Conservation (phyloP, 2,797 vertebrate species). For the Hapalemur alaotrensis region DNA sequence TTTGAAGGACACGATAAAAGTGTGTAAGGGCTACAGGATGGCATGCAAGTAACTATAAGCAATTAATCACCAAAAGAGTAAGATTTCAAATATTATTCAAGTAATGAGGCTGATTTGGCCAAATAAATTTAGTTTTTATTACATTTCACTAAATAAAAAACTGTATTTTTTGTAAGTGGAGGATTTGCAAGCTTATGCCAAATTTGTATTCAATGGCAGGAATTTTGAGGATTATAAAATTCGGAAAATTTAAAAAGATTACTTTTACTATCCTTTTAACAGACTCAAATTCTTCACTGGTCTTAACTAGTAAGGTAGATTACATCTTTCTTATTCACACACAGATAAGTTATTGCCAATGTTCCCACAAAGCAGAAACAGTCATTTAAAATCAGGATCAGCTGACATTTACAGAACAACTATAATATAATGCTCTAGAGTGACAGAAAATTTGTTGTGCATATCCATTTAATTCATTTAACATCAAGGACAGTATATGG, state of each 20-base stretch:
- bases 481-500: background rate
- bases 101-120: background rate
- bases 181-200: background rate
- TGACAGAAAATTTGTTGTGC: background rate
- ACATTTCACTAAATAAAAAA: background rate
- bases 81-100: background rate
- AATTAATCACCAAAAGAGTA: background rate
- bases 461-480: background rate
- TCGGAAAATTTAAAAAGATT: background rate
- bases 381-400: background rate
- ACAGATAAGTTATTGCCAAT: background rate
- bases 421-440: background rate
- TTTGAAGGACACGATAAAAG: background rate
- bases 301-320: background rate
- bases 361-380: background rate
- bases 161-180: background rate
- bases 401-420: background rate
- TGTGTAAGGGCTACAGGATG: rapidly evolving
- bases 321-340: background rate
- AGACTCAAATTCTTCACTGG: background rate
- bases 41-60: background rate
- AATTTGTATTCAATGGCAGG: background rate
- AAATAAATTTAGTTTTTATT: background rate
- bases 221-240: background rate
- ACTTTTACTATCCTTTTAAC: background rate